Conservation (phyloP, 2,113 vertebrate genomes). For the Rousettus leschenaultii region DNA sequence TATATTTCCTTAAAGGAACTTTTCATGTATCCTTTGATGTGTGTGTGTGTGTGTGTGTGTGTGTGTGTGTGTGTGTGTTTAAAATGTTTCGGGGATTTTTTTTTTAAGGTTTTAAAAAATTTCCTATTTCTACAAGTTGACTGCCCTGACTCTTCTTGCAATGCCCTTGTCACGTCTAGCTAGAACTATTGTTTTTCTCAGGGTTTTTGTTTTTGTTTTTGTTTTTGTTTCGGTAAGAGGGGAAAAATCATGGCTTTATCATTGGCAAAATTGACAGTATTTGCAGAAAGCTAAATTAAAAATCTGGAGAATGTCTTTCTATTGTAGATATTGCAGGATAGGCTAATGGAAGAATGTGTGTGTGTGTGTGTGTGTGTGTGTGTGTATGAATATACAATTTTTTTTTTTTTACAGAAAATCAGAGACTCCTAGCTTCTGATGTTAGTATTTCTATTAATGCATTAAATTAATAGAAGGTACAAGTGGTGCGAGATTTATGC, state of each 20-base stretch:
- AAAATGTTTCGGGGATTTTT: slow-evolving; percentile 25
- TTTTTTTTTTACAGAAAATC: not conserved
- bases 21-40: slow-evolving; percentile 40
- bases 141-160: not conserved
- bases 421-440: not conserved
- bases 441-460: not conserved
- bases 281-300: not conserved
- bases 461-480: not conserved
- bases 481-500: not conserved
- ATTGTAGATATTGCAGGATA: not conserved
- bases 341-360: not conserved
- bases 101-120: slow-evolving; percentile 40
- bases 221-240: not conserved
- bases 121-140: not conserved
- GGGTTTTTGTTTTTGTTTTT: not conserved
- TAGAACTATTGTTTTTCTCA: not conserved
- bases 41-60: not conserved
- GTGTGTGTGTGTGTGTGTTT: not conserved
- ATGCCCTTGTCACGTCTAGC: not conserved
- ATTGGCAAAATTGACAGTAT: not conserved
- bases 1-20: slow-evolving; percentile 59
- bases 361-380: no score
- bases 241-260: not conserved
- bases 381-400: no score
- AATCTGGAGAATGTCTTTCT: not conserved